Conservation (phyloP, 2,797 vertebrate species). For the Hyperoplus lanceolatus region DNA sequence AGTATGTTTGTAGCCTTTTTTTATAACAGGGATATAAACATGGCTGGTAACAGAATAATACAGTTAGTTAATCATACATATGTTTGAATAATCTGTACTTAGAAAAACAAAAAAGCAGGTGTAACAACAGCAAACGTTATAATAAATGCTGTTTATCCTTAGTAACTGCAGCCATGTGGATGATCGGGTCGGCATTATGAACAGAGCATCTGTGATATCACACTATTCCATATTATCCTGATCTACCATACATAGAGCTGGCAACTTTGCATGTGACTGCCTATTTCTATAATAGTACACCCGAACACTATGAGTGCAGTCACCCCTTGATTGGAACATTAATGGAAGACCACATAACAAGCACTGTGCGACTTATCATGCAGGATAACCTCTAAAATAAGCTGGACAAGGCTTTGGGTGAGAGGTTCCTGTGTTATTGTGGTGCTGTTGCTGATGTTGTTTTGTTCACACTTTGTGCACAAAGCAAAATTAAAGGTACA, state of each 20-base stretch:
- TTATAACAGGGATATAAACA: neutral
- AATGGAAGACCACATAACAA: conserved; percentile 34
- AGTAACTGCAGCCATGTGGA: conserved; percentile 17
- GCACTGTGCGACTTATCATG: neutral
- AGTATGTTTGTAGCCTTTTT: neutral
- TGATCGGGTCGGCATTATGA: conserved; percentile 29
- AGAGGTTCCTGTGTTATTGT: conserved; percentile 6
- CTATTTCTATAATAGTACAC: conserved; percentile 38
- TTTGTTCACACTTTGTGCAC: neutral
- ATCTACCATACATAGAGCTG: conserved; percentile 5
- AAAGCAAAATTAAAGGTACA: neutral
- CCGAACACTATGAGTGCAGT: conserved; percentile 23
- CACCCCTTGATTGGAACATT: conserved; percentile 47
- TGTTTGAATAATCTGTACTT: neutral
- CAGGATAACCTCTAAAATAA: neutral
- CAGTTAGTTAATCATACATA: neutral
- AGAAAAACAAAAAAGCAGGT: neutral
- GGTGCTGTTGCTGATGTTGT: neutral
- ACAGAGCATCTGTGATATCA: conserved; percentile 24
- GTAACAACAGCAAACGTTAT: neutral
- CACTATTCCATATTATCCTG: conserved; percentile 12
- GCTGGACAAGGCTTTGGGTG: neutral
- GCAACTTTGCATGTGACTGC: conserved; percentile 13
- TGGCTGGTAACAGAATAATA: neutral
- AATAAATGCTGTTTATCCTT: conserved; percentile 25